A percentile compares a stretch with the other conserved stretches of the same genome.
Conservation (phyloP, 1,140 invertebrate species). For the Cyrtorhinus lividipennis region DNA sequence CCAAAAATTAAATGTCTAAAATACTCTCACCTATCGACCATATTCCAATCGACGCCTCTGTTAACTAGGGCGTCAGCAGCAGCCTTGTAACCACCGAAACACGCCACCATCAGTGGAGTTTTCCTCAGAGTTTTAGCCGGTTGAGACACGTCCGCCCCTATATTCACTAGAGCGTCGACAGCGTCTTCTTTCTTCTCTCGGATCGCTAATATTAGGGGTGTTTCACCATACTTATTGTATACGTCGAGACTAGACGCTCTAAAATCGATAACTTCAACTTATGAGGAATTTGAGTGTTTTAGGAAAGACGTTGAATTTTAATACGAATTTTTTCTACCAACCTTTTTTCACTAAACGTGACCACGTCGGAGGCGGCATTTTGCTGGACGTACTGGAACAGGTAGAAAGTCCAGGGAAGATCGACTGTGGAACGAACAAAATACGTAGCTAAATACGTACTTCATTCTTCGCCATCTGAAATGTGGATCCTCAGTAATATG, state of each 20-base stretch:
- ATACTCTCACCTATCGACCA: neutral
- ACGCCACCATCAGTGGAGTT: neutral
- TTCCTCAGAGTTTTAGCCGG: neutral
- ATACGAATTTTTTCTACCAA: too few relatives aligned
- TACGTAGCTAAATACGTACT: too few relatives aligned
- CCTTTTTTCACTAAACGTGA: constrained; percentile 1
- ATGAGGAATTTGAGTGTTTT: too few relatives aligned
- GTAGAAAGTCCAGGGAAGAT: neutral
- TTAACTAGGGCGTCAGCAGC: neutral
- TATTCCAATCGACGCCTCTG: neutral
- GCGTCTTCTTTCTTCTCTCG: neutral
- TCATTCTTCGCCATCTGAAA: too few relatives aligned
- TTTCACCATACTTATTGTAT: constrained; percentile 3
- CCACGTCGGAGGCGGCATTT: constrained; percentile 1
- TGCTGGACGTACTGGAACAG: neutral
- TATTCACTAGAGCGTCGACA: neutral
- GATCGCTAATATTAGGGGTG: neutral
- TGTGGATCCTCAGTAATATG: too few relatives aligned
- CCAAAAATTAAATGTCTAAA: too few relatives aligned
- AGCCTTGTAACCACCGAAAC: neutral
- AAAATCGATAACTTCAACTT: neutral
- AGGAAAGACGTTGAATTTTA: too few relatives aligned
- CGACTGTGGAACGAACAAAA: neutral
- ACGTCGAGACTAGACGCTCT: neutral
- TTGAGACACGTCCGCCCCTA: neutral